Conservation (phyloP, 2,888 invertebrate species). For the Epirrhoe alternata region DNA sequence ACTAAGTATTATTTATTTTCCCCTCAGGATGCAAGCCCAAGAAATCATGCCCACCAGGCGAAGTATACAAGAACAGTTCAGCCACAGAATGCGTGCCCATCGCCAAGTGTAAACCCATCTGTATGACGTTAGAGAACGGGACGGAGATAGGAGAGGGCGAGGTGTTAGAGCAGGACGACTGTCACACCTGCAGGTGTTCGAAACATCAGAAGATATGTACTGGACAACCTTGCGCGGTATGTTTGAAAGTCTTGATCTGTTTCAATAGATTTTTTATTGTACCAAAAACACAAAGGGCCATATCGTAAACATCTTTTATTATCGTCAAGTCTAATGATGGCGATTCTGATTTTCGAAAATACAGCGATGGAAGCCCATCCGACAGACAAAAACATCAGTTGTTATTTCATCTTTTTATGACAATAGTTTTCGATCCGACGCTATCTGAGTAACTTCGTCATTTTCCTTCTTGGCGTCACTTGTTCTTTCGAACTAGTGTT, state of each 20-base stretch:
- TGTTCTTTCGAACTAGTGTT: too few species aligned
- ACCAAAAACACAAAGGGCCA: too few species aligned
- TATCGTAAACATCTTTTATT: too few species aligned
- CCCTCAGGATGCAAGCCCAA: conserved; percentile 88
- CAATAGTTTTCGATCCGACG: too few species aligned
- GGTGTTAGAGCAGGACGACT: conserved; percentile 89
- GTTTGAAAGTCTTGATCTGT: conserved; percentile 30
- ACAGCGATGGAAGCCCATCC: too few species aligned
- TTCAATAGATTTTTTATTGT: too few species aligned
- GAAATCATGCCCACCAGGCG: conserved; percentile 89
- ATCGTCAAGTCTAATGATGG: too few species aligned
- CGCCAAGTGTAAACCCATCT: conserved; percentile 88
- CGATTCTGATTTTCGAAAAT: too few species aligned
- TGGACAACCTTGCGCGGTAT: conserved; percentile 87
- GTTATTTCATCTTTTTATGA: too few species aligned
- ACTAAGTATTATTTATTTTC: not conserved
- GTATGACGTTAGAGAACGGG: conserved; percentile 87
- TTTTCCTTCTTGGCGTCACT: too few species aligned
- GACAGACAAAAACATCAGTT: too few species aligned
- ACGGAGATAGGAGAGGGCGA: conserved; percentile 91
- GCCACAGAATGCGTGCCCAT: conserved; percentile 90
- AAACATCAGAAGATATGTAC: conserved; percentile 88
- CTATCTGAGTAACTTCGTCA: too few species aligned
- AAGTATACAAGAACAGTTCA: conserved; percentile 89
- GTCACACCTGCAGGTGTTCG: conserved; percentile 92